phyloP scores from a whole-genome alignment of 2,113 vertebrate genomes.

The Gallinago paraguaiae region DNA sequence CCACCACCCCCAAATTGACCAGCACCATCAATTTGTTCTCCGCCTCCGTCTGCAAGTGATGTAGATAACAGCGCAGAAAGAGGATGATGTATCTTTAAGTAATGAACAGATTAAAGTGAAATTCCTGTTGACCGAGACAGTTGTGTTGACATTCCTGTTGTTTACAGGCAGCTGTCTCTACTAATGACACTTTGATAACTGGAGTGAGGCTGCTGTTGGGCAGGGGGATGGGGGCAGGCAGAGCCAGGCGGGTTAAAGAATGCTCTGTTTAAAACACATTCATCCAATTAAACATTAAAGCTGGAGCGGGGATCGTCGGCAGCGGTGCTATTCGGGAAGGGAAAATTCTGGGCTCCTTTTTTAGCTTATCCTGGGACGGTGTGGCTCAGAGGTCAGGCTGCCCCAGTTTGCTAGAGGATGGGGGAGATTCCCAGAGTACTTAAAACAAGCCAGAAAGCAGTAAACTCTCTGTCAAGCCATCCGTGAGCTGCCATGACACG shows the following conservation, averaged over 20 bases:
- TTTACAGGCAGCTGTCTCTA: constrained; percentile 76
- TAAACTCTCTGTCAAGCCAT: constrained; percentile 37
- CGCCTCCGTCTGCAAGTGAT: constrained; percentile 50
- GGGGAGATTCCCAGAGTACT: constrained; percentile 32
- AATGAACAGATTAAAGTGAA: constrained; percentile 73
- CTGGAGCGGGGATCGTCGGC: constrained; percentile 9
- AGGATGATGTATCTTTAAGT: constrained; percentile 68
- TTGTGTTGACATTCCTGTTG: constrained; percentile 73
- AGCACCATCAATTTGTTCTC: constrained; percentile 2
- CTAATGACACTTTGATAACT: constrained; percentile 78
- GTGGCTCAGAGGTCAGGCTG: constrained; percentile 49
- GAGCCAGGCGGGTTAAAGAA: constrained; percentile 65
- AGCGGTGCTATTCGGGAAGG: background rate
- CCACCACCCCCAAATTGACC: background rate
- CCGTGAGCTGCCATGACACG: background rate
- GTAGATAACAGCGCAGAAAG: constrained; percentile 57
- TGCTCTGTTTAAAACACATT: constrained; percentile 55
- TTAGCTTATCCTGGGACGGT: constrained; percentile 7
- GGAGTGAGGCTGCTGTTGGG: constrained; percentile 58
- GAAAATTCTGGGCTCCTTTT: constrained; percentile 28
- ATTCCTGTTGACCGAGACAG: constrained; percentile 72
- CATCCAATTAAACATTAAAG: constrained; percentile 57
- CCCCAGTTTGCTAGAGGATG: constrained; percentile 34
- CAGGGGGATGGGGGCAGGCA: constrained; percentile 43
- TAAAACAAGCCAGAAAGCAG: constrained; percentile 59